Evolutionary conservation across 2,888 invertebrate species (phyloP).

Genomic region (Physocephala rufipes): DNA sequence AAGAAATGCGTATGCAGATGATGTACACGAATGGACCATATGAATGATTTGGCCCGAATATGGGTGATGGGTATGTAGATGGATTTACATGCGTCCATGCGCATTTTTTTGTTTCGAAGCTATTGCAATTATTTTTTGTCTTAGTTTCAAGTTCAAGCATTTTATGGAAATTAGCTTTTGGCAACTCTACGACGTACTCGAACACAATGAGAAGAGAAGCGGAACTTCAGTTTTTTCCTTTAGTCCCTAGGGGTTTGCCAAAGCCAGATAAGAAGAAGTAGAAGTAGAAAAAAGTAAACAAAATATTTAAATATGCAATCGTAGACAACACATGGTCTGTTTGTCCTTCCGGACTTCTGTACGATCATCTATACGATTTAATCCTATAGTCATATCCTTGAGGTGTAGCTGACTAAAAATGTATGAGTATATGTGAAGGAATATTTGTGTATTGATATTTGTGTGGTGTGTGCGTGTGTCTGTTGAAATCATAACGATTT

Average conservation of each 20-base stretch:
- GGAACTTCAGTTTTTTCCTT: background rate
- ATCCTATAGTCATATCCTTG: too few relatives aligned
- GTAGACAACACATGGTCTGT: too few relatives aligned
- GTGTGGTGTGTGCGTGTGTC: background rate
- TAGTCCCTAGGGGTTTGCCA: background rate
- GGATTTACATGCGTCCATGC: background rate
- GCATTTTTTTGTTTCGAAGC: background rate
- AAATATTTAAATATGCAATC: too few relatives aligned
- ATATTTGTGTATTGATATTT: background rate
- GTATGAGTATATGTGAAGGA: background rate
- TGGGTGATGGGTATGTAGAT: background rate
- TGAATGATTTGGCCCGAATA: background rate
- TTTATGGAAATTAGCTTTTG: constrained; percentile 1
- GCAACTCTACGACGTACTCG: background rate
- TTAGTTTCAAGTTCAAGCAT: background rate
- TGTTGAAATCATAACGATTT: background rate
- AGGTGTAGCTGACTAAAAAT: background rate
- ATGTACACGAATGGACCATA: background rate
- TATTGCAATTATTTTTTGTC: background rate
- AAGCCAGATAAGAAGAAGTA: too few relatives aligned
- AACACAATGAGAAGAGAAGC: background rate
- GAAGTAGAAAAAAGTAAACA: too few relatives aligned
- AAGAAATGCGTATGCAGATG: background rate
- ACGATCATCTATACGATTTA: too few relatives aligned
- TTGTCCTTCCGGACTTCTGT: too few relatives aligned